Conservation (phyloP, 2,797 vertebrate species). For the Crypturellus tataupa region DNA sequence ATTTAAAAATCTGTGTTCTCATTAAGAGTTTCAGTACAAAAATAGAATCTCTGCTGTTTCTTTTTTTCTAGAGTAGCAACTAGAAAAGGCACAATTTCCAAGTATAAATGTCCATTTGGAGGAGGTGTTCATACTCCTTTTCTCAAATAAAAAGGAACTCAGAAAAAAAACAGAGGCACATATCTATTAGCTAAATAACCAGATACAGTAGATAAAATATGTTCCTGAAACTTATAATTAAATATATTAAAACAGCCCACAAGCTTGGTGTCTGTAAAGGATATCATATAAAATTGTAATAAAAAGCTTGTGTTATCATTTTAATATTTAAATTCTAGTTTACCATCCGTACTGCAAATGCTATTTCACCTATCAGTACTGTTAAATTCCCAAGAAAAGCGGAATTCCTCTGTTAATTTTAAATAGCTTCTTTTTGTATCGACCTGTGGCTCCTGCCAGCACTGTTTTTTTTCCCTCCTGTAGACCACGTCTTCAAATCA, state of each 20-base stretch:
- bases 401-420: conserved; percentile 50
- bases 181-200: conserved; percentile 72
- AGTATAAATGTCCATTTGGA: conserved; percentile 78
- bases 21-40: conserved; percentile 83
- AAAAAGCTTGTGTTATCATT: conserved; percentile 73
- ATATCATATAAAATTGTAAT: conserved; percentile 73
- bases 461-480: conserved; percentile 6
- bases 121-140: conserved; percentile 61
- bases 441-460: conserved; percentile 30
- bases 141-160: conserved; percentile 59
- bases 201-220: conserved; percentile 84
- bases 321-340: conserved; percentile 67
- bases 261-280: conserved; percentile 74
- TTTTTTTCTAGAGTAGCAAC: conserved; percentile 80
- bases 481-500: not conserved
- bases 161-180: conserved; percentile 63
- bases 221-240: conserved; percentile 80
- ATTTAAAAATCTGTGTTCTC: conserved; percentile 80
- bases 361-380: conserved; percentile 73
- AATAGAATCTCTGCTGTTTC: conserved; percentile 83
- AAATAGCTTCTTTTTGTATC: conserved; percentile 8
- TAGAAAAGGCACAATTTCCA: conserved; percentile 85
- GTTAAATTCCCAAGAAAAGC: conserved; percentile 69
- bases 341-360: conserved; percentile 46
- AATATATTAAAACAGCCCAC: conserved; percentile 79